phyloP scores from a whole-genome alignment of 2,113 vertebrate species.

The Periophthalmus modestus region DNA sequence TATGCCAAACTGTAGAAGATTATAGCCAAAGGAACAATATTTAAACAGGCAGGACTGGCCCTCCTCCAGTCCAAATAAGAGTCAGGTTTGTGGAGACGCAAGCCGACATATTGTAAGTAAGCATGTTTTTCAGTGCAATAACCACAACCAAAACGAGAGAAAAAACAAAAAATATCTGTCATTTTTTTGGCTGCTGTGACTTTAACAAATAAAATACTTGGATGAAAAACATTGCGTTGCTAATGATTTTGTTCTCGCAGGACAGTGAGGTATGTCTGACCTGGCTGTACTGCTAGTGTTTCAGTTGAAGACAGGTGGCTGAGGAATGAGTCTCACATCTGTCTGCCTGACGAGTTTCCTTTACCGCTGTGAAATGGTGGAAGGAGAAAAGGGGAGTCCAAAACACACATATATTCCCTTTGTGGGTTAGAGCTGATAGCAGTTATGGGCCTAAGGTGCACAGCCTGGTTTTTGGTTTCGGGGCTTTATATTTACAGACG shows the following conservation, averaged over 20 bases:
- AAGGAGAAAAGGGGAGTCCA: constrained; percentile 37
- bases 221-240: neutral
- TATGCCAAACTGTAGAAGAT: too few relatives aligned
- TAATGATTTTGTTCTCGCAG: constrained; percentile 4
- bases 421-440: neutral
- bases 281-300: constrained; percentile 38
- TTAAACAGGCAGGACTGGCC: too few relatives aligned
- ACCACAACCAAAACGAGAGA: too few relatives aligned
- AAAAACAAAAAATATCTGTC: too few relatives aligned
- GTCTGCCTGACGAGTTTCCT: constrained; percentile 49
- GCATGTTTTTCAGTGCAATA: too few relatives aligned
- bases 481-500: neutral
- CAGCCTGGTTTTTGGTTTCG: neutral
- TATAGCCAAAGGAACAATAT: too few relatives aligned
- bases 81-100: too few relatives aligned
- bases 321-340: constrained; percentile 46
- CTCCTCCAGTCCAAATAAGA: too few relatives aligned
- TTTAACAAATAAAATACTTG: neutral
- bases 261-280: neutral
- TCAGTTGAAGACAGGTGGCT: constrained; percentile 61
- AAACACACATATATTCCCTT: constrained; percentile 34
- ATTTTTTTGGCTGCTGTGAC: neutral
- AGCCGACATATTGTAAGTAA: too few relatives aligned
- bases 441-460: neutral
- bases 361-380: constrained; percentile 42